Percentiles rank a stretch among this genome's conserved stretches.
Conservation (phyloP, 2,888 invertebrate species). For the Amblyjoppa proteus region DNA sequence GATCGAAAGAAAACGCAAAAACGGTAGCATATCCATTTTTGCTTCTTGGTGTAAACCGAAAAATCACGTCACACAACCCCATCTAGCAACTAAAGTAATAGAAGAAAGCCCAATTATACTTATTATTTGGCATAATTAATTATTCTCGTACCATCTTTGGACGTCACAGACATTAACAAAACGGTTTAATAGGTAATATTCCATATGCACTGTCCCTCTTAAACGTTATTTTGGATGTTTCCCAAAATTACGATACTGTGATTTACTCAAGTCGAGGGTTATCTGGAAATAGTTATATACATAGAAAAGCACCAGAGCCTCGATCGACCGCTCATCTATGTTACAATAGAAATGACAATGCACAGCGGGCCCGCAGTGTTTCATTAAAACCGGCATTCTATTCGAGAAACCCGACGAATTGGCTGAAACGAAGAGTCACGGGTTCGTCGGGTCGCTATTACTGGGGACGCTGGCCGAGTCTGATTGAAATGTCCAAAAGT, state of each 20-base stretch:
- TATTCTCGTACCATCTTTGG: neutral
- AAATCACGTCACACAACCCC: too few relatives aligned
- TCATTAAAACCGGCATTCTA: conserved; percentile 84
- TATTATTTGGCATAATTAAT: neutral
- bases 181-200: neutral
- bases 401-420: conserved; percentile 80
- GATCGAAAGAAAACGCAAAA: too few relatives aligned
- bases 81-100: too few relatives aligned
- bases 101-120: neutral
- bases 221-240: conserved; percentile 63
- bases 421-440: conserved; percentile 79
- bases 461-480: conserved; percentile 79
- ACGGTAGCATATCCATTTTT: too few relatives aligned
- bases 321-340: conserved; percentile 82
- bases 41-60: too few relatives aligned
- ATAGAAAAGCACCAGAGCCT: conserved; percentile 80
- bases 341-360: conserved; percentile 82
- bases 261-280: conserved; percentile 62
- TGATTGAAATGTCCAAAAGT: conserved; percentile 84
- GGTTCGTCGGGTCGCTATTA: conserved; percentile 64
- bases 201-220: conserved; percentile 41
- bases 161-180: neutral
- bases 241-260: conserved; percentile 61
- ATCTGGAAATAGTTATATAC: conserved; percentile 70
- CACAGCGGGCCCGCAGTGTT: conserved; percentile 83